Conservation (phyloP, 2,888 invertebrate species). For the Clusia tigrina region DNA sequence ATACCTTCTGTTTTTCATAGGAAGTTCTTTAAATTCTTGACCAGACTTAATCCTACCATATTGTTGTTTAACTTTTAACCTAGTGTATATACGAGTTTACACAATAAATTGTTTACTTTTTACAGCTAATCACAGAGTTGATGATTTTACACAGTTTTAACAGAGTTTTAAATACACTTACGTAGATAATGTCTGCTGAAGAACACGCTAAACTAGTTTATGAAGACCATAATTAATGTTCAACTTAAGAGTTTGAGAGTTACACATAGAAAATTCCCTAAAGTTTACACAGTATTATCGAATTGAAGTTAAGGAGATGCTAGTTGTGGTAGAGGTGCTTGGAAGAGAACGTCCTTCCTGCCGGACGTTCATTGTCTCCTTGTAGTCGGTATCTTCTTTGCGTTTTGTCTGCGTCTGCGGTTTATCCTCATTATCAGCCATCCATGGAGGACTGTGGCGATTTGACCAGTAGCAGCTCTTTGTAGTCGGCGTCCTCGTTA, state of each 20-base stretch:
- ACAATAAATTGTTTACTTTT: slow-evolving; percentile 33
- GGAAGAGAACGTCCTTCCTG: background rate
- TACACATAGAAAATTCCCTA: slow-evolving; percentile 50
- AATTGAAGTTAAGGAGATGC: background rate
- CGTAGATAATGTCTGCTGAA: slow-evolving; percentile 41
- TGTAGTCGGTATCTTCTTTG: background rate
- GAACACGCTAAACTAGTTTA: slow-evolving; percentile 50
- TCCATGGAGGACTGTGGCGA: slow-evolving; percentile 61
- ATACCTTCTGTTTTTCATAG: background rate
- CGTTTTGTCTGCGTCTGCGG: too few species aligned
- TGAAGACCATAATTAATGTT: slow-evolving; percentile 57
- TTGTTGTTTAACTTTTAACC: slow-evolving; percentile 10
- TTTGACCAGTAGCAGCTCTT: slow-evolving; percentile 60
- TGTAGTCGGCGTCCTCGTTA: slow-evolving; percentile 63
- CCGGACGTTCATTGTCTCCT: background rate
- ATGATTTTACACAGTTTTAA: slow-evolving; percentile 44
- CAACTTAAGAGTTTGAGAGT: slow-evolving; percentile 44
- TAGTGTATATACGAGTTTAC: slow-evolving; percentile 17
- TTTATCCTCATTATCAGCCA: too few species aligned
- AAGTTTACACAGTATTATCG: slow-evolving; percentile 35
- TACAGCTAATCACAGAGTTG: slow-evolving; percentile 60
- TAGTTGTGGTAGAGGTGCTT: background rate
- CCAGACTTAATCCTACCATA: background rate
- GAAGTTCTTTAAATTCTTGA: background rate
- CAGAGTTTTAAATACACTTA: background rate